Evolutionary conservation across 2,888 invertebrate genomes (phyloP).

Genomic region (Gastracanthus pulcherrimus): DNA sequence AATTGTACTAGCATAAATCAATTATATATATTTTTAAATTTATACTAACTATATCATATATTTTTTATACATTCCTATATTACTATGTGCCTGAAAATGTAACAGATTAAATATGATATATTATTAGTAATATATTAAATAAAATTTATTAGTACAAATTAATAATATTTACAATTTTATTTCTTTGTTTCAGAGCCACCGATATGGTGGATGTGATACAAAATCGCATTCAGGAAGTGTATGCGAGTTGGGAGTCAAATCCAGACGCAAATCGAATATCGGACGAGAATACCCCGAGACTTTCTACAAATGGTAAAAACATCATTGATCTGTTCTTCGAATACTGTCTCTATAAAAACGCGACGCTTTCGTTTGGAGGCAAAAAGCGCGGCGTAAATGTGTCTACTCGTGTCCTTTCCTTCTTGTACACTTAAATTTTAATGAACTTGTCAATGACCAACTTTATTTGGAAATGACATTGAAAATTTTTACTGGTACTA

Average conservation of each 20-base stretch:
- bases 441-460: not conserved
- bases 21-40: no score
- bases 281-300: slow-evolving; percentile 72
- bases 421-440: not conserved
- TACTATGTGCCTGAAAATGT: no score
- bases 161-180: not conserved
- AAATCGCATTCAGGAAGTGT: slow-evolving; percentile 79
- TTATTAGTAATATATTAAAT: not conserved
- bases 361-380: not conserved
- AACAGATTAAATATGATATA: not conserved
- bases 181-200: slow-evolving; percentile 75
- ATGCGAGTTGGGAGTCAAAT: slow-evolving; percentile 78
- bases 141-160: not conserved
- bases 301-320: slow-evolving; percentile 69
- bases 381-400: not conserved
- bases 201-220: slow-evolving; percentile 81
- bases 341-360: slow-evolving; percentile 29
- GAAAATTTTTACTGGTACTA: no score
- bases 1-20: no score
- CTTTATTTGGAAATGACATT: not conserved
- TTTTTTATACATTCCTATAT: no score
- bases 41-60: no score
- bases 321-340: slow-evolving; percentile 28
- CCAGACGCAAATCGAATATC: slow-evolving; percentile 71
- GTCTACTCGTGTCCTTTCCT: not conserved